Evolutionary conservation across 2,888 invertebrate species (phyloP).

Genomic region (Acronicta alni): DNA sequence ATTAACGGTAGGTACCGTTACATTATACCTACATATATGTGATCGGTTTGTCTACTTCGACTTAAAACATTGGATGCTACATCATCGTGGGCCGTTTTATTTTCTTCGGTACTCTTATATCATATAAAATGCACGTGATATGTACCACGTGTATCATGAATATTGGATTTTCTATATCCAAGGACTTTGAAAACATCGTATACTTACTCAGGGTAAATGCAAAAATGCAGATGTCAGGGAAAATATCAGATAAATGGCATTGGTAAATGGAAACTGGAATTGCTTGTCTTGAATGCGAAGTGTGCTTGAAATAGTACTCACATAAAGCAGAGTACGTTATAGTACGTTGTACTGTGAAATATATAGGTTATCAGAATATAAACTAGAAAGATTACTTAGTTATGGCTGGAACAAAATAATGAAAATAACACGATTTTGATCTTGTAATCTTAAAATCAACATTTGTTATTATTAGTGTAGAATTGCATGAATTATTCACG

Average conservation of each 20-base stretch:
- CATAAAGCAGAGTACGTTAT: not conserved
- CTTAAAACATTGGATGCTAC: constrained; percentile 12
- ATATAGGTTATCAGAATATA: no score
- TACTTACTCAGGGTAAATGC: constrained; percentile 1
- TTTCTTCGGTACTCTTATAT: constrained; percentile 5
- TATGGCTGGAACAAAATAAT: no score
- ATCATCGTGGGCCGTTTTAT: constrained; percentile 14
- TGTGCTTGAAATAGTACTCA: constrained; percentile 5
- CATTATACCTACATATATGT: no score
- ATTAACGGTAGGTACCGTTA: no score
- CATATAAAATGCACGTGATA: constrained; percentile 11
- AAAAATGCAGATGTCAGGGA: not conserved
- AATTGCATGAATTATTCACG: no score
- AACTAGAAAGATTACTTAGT: no score
- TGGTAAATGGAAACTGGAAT: constrained; percentile 11
- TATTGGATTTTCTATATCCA: not conserved
- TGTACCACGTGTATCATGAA: constrained; percentile 8
- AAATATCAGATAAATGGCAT: constrained; percentile 4
- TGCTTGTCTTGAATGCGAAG: constrained; percentile 2
- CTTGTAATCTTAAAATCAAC: no score
- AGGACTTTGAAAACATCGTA: constrained; percentile 5
- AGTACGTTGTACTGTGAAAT: no score
- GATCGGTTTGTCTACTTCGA: constrained; percentile 15
- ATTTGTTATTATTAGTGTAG: no score
- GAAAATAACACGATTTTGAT: no score